A percentile compares a stretch with the other conserved stretches of the same genome.
These are phyloP conservation scores for rabbit (Oryctolagus cuniculus) DNA, from an alignment of 2,113 vertebrate genomes.

Conservation along the genomic window DNA sequence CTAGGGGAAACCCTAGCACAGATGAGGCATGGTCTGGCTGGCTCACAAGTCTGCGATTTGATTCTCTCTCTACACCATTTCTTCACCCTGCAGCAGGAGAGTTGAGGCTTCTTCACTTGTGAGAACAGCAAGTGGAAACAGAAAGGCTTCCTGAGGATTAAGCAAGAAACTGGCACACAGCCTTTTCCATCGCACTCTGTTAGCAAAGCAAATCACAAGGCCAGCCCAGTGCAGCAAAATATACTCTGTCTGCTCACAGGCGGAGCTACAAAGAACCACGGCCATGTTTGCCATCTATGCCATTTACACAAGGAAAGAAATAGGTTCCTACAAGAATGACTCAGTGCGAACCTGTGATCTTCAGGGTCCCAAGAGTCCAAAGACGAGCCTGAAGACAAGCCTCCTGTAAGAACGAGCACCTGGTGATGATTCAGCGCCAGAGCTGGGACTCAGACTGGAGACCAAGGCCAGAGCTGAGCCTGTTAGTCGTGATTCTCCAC, in stretches of 20 bases:
- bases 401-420: not conserved
- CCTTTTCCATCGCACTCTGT: not conserved
- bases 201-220: not conserved
- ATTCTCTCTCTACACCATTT: not conserved
- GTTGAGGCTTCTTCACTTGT: not conserved
- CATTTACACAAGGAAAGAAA: not conserved
- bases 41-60: not conserved
- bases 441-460: not conserved
- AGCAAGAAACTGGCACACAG: not conserved
- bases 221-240: not conserved
- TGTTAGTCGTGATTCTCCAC: not conserved
- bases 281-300: not conserved
- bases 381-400: not conserved
- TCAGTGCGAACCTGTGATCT: not conserved
- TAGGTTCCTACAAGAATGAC: not conserved
- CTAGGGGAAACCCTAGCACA: not conserved
- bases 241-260: not conserved
- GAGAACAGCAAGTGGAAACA: not conserved
- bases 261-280: not conserved
- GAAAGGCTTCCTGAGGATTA: not conserved
- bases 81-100: not conserved
- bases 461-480: not conserved
- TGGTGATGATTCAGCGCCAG: not conserved
- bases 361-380: not conserved
- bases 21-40: not conserved